Evolutionary conservation across 2,797 vertebrate species (phyloP), one percentile per base, ranked within the genome.

Genomic region (Lindbergichthys nudifrons): DNA sequence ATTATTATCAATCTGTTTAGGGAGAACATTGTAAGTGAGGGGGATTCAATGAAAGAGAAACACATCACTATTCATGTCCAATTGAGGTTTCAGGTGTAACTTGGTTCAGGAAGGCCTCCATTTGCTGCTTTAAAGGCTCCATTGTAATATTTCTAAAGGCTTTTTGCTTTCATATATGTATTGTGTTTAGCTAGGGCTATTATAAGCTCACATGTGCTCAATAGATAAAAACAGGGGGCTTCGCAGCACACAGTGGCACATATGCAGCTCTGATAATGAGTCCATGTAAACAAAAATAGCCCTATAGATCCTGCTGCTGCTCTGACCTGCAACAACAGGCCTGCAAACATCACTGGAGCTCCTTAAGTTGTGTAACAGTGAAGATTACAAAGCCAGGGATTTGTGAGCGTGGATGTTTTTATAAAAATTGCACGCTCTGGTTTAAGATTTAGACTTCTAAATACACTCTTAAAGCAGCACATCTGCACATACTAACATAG

Each of bases 251-350:
- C 48, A 10, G 61, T 45, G 66, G 59, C 70, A 62, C 47, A 62
- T 70, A 60, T 72, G 53, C 65, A 65, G 59, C 78, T 7, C 66
- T 63, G 70, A 68, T 82, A 65, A 88, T 78, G 77, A 88, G 72
- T 48, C 80, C 73, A 87, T 89, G 89, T 89, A 89, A 92, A 93
- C 88, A 90, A 83, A 86, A 81, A 81, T 64, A 80, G 60, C 77
- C 62, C 39, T 41, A 50, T 58, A 26, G 52, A 46, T 79, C 52
- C 53, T 79, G 42, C 52, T 66, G 57, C 54, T 66, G 65, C 47
- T 46, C 54, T 59, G 57, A 80, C 19, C 23, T 3, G 14, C 81
- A 81, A 75, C 48, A 76, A 43, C 51, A 67, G 48, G 21, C 58
- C 60, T 53, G 48, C 23, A 30, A 41, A 57, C 63, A 65, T 13